Evolutionary conservation across 1,140 invertebrate genomes (phyloP).

Genomic region (Ridgeia piscesae): DNA sequence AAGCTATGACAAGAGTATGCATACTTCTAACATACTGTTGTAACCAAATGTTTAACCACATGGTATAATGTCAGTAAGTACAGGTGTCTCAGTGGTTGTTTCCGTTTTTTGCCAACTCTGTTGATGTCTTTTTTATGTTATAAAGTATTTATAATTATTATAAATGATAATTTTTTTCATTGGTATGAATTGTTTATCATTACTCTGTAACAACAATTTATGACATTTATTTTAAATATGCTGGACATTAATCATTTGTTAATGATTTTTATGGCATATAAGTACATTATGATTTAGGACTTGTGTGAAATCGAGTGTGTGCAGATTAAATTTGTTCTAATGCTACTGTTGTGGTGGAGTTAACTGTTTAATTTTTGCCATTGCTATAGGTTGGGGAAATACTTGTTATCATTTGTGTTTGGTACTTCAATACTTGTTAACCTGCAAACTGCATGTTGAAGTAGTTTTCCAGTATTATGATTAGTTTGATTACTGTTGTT

Average conservation of each 20-base stretch:
- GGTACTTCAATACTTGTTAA: background rate
- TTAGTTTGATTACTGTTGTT: background rate
- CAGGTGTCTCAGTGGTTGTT: too few relatives aligned
- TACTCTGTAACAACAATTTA: background rate
- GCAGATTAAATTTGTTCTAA: background rate
- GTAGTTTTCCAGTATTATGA: background rate
- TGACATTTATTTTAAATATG: background rate
- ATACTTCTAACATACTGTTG: too few relatives aligned
- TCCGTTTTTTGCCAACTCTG: too few relatives aligned
- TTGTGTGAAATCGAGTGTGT: background rate
- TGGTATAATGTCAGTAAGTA: too few relatives aligned
- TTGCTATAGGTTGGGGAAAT: background rate
- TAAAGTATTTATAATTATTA: too few relatives aligned
- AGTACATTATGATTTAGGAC: background rate
- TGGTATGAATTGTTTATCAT: background rate
- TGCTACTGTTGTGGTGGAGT: background rate
- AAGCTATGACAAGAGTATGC: background rate
- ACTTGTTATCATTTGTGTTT: background rate
- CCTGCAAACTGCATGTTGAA: background rate
- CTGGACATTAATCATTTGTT: background rate
- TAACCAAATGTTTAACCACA: too few relatives aligned
- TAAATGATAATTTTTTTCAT: background rate
- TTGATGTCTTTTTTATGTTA: too few relatives aligned
- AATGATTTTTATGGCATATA: background rate
- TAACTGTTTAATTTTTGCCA: background rate